A percentile compares a stretch with the other conserved stretches of the same genome.
Evolutionary conservation across 2,113 vertebrate genomes (phyloP).

Genomic region (Aptenodytes patagonicus): DNA sequence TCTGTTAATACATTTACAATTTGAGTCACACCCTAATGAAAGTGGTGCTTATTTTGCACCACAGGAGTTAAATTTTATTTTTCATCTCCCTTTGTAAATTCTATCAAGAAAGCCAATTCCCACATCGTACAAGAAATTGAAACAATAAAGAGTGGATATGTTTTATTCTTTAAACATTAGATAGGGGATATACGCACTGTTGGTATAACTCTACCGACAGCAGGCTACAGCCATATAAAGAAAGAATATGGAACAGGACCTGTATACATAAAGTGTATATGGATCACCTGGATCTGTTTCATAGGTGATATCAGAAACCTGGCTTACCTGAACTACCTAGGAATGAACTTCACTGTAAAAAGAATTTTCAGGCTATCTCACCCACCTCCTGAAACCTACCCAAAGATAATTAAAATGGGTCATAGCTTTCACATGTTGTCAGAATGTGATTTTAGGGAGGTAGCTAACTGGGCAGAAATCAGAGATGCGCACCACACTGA

Average conservation of each 20-base stretch:
- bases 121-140: background rate
- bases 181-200: background rate
- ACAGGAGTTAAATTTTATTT: background rate
- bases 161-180: background rate
- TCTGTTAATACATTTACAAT: background rate
- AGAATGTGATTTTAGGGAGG: background rate
- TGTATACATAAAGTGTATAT: background rate
- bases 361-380: background rate
- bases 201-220: background rate
- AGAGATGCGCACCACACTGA: background rate
- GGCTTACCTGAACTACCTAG: background rate
- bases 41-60: background rate
- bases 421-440: background rate
- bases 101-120: background rate
- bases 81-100: background rate
- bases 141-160: background rate
- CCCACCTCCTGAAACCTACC: background rate
- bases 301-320: background rate
- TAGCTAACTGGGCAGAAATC: background rate
- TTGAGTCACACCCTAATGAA: background rate
- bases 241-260: background rate
- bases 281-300: background rate
- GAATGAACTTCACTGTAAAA: background rate
- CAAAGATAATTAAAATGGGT: background rate
- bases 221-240: background rate